Percentiles rank a stretch among this genome's conserved stretches.
Conservation (phyloP, 2,113 vertebrate genomes). For the Myotis lucifugus region DNA sequence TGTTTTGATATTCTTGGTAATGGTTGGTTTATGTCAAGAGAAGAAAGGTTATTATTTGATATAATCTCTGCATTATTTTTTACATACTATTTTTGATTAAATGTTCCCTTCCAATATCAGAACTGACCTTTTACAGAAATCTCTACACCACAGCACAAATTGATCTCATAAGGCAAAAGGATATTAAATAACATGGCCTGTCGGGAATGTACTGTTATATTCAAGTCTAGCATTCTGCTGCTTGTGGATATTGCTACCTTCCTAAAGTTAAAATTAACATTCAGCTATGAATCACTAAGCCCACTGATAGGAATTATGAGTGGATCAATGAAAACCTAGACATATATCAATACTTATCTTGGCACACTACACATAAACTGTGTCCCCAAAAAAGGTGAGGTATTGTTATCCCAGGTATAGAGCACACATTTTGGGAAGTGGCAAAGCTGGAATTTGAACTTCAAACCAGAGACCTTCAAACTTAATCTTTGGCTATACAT, state of each 20-base stretch:
- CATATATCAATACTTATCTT: slow-evolving; percentile 48
- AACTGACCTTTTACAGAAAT: slow-evolving; percentile 75
- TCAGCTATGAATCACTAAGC: slow-evolving; percentile 45
- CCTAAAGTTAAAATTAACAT: slow-evolving; percentile 54
- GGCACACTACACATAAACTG: slow-evolving; percentile 25
- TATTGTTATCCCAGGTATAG: background rate
- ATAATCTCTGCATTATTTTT: slow-evolving; percentile 69
- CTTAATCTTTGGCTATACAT: background rate
- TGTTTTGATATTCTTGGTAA: slow-evolving; percentile 66
- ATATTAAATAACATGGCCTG: slow-evolving; percentile 66
- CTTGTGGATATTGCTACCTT: slow-evolving; percentile 55
- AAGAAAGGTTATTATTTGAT: slow-evolving; percentile 75
- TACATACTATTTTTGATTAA: slow-evolving; percentile 70
- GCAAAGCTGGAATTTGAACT: slow-evolving; percentile 19
- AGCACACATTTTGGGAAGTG: background rate
- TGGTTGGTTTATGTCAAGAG: slow-evolving; percentile 67
- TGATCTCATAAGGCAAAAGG: slow-evolving; percentile 57
- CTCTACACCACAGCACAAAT: slow-evolving; percentile 69
- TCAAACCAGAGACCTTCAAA: slow-evolving; percentile 19
- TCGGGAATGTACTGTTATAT: background rate
- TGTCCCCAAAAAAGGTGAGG: background rate
- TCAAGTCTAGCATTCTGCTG: slow-evolving; percentile 61
- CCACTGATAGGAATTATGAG: slow-evolving; percentile 14
- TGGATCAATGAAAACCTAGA: slow-evolving; percentile 53
- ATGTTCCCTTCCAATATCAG: slow-evolving; percentile 71